Percentiles rank a stretch among this genome's conserved stretches.
Evolutionary conservation across 2,797 vertebrate genomes (phyloP).

Genomic region (Novumbra hubbsi): DNA sequence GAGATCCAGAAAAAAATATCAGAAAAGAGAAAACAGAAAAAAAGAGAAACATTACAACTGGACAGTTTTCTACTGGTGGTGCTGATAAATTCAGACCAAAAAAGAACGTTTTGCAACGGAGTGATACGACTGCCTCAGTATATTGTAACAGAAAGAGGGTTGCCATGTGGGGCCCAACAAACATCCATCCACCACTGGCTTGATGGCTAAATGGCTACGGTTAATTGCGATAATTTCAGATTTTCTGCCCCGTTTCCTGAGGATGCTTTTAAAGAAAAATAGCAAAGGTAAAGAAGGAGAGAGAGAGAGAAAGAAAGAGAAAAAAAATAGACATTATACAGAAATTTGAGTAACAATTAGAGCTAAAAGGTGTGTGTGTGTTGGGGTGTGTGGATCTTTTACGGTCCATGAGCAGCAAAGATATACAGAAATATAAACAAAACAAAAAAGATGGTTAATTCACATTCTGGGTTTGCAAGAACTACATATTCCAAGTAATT

Average conservation of each 20-base stretch:
- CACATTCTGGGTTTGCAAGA: background rate
- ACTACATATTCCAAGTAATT: background rate
- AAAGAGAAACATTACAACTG: no score
- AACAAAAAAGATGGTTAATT: background rate
- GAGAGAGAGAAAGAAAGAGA: no score
- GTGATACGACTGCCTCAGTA: background rate
- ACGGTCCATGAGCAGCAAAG: background rate
- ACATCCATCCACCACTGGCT: background rate
- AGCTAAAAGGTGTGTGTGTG: no score
- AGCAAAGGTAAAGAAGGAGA: no score
- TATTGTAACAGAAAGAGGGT: background rate
- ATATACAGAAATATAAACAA: background rate
- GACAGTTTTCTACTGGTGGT: no score
- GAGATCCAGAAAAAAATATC: background rate
- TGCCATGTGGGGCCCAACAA: background rate
- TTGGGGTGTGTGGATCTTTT: background rate
- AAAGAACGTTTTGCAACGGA: background rate
- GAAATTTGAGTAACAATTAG: no score
- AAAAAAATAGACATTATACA: no score
- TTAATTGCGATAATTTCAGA: background rate
- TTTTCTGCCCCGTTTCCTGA: no score
- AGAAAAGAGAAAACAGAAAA: background rate
- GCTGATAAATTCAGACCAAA: background rate
- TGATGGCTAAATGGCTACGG: background rate
- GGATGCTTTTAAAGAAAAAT: no score